These are phyloP conservation scores for Mormyrops attenuatus DNA, from an alignment of 2,797 vertebrate genomes.

Conservation along the genomic window DNA sequence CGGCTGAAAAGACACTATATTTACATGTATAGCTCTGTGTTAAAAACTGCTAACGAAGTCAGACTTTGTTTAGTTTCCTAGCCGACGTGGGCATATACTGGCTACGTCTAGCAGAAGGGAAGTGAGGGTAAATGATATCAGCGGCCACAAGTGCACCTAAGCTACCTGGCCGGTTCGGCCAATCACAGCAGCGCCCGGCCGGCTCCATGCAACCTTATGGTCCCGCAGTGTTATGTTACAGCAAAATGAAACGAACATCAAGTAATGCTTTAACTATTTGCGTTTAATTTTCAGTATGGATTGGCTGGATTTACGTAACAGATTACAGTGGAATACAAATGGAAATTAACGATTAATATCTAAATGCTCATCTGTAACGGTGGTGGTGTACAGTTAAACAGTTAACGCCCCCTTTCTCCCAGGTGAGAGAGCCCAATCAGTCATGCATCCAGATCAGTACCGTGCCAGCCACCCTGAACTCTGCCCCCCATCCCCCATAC, in stretches of 20 bases:
- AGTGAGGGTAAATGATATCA: background rate
- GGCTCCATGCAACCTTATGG: background rate
- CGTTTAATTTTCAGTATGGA: background rate
- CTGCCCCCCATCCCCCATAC: background rate
- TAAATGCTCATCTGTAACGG: background rate
- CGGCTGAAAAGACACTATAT: background rate
- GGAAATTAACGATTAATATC: background rate
- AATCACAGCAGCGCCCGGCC: background rate
- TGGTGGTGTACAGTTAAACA: background rate
- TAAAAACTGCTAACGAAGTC: background rate
- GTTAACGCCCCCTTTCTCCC: background rate
- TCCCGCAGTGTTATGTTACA: background rate
- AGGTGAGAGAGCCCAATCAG: background rate
- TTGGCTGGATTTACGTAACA: background rate
- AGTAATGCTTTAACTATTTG: background rate
- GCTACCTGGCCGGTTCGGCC: background rate
- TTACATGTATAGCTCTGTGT: background rate
- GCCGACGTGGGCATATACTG: background rate
- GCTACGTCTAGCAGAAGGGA: background rate
- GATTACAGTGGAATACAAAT: background rate
- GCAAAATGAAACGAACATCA: background rate
- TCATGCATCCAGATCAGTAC: background rate
- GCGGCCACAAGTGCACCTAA: background rate
- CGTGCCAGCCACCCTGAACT: background rate
- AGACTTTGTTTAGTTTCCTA: background rate